A percentile compares a stretch with the other conserved stretches of the same genome.
These are phyloP conservation scores for Coregonus ussuriensis DNA, from an alignment of 2,797 vertebrate genomes.

Conservation along the genomic window DNA sequence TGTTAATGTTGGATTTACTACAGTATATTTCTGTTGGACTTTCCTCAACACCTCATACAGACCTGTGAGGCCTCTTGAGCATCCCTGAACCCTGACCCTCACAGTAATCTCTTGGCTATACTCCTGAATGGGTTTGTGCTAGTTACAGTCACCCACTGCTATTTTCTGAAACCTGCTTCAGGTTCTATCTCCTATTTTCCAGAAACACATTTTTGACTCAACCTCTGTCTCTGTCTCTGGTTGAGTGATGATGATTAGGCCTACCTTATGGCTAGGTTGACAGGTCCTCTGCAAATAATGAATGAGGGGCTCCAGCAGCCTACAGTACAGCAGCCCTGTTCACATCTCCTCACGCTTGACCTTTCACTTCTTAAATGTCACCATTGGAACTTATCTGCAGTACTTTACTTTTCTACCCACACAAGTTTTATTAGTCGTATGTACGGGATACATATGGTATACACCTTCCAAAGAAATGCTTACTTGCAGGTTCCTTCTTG, in stretches of 20 bases:
- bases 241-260: not conserved
- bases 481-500: too few species aligned
- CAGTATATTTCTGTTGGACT: not conserved
- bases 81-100: not conserved
- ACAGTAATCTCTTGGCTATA: not conserved
- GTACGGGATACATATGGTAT: too few species aligned
- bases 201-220: not conserved
- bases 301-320: not conserved
- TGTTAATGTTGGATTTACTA: not conserved
- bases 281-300: not conserved
- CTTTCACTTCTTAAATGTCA: not conserved
- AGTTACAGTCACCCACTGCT: not conserved
- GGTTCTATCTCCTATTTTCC: not conserved
- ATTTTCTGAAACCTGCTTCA: not conserved
- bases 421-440: too few species aligned
- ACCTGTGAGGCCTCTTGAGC: not conserved
- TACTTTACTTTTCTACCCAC: too few species aligned
- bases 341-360: not conserved
- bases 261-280: not conserved
- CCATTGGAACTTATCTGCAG: not conserved
- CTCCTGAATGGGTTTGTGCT: not conserved
- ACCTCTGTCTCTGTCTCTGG: not conserved
- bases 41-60: not conserved
- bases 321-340: not conserved
- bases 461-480: too few species aligned